Evolutionary conservation across 2,113 vertebrate species (phyloP), one percentile per base, ranked within the genome.

Genomic region (Ceyx melanurus): DNA sequence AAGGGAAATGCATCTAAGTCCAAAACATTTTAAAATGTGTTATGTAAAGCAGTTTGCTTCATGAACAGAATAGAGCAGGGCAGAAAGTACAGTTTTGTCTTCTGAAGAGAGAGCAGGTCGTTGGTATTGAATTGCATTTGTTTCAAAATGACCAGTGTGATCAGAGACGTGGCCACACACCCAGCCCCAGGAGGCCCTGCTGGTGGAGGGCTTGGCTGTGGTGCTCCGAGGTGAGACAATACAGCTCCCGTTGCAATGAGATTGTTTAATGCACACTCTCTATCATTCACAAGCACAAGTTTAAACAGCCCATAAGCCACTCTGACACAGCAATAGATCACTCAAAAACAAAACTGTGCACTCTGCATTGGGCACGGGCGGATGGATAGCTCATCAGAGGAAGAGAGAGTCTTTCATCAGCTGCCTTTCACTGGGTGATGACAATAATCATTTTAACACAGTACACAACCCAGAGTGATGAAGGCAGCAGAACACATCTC

Each of bases 231-330:
- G 50, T 26, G 78, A 91, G 85, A 86, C 93, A 96, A 91, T 74
- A 77, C 94, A 89, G 89, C 89, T 80, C 78, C 89, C 5, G 1
- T 35, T 71, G 87, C 78, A 82, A 85, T 90, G 68, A 94, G 45
- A 77, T 88, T 86, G 95, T 91, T 97, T 88, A 90, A 93, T 66
- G 26, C 77, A n/a, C 78, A 31, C 90, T 82, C 84, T 88, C 95
- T 90, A 84, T 96, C 92, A 92, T 64, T 96, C 92, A 78, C 77
- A 80, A 91, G 57, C 26, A 1, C 43, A 54, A 66, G 88, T 86
- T 96, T 92, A 93, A 95, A 81, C 90, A 94, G 95, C 93, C 93
- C 93, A 94, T 95, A 95, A 94, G 94, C 91, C 89, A 77, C 89
- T 95, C 72, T 91, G 91, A 93, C 93, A 91, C 81, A 33, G 86